These are phyloP conservation scores for Pandemis cinnamomeana DNA, from an alignment of 2,888 invertebrate species.

Conservation along the genomic window DNA sequence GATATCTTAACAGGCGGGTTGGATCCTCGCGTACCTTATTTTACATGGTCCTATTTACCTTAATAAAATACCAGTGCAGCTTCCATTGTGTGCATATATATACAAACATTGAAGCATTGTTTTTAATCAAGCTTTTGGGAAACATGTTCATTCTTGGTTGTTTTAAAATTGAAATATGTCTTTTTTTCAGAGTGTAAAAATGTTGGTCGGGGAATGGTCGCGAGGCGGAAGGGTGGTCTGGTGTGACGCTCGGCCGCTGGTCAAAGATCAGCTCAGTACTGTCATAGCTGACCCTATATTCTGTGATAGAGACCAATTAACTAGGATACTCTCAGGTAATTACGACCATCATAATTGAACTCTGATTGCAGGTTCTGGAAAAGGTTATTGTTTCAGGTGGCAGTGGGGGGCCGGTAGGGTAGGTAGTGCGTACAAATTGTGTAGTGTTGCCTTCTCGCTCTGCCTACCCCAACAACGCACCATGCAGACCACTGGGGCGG, in stretches of 20 bases:
- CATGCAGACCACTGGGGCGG: too few species aligned
- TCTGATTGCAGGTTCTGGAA: too few species aligned
- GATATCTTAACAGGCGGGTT: neutral
- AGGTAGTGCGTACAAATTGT: too few species aligned
- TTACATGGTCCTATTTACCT: too few species aligned
- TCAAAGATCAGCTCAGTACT: conserved; percentile 63
- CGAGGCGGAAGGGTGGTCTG: conserved; percentile 65
- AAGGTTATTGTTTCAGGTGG: too few species aligned
- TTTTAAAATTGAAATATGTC: conserved; percentile 22
- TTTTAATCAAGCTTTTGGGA: conserved; percentile 10
- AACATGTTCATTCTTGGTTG: neutral
- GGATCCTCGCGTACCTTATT: too few species aligned
- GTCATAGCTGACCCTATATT: conserved; percentile 62
- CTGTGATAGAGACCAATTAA: conserved; percentile 62
- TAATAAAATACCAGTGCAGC: neutral
- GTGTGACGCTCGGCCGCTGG: conserved; percentile 61
- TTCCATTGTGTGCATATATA: neutral
- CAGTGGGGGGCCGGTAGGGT: too few species aligned
- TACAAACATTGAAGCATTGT: neutral
- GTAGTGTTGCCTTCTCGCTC: too few species aligned
- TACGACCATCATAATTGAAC: neutral
- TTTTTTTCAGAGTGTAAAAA: conserved; percentile 67
- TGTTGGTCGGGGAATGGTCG: conserved; percentile 72
- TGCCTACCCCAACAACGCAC: too few species aligned
- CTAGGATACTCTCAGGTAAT: conserved; percentile 57